Evolutionary conservation across 2,797 vertebrate genomes (phyloP), one percentile per base, ranked within the genome.

Genomic region (Bucorvus abyssinicus): DNA sequence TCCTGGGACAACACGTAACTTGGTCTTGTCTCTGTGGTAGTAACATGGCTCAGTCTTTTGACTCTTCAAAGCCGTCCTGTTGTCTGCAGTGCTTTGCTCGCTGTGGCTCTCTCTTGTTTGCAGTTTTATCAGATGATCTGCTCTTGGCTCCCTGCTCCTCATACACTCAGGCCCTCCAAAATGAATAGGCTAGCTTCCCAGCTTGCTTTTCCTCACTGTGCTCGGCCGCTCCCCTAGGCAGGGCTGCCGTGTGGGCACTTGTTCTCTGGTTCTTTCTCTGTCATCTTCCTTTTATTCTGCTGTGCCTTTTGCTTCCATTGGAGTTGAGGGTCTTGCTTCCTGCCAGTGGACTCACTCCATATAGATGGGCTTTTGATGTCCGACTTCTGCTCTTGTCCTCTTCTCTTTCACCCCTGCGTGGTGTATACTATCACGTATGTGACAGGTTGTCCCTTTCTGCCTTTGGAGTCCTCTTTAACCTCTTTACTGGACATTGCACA

Each of bases 381-480:
- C 45, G 42, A 27, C 38, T 63, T 59, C 44, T 83, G 47, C 63
- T 50, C 18, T 59, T 59, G 57, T 52, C 36, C 47, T 61, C 47
- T 69, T 69, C 60, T 45, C 32, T 71, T 57, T 6, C 20, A n/a
- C 22, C 26, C 26, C 18, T 26, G 12, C 50, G 12, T 5, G 14
- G 6, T 29, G 6, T 30, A 8, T 24, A 3, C 40, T 53, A 0
- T 32, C 2, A 2, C 1, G 0, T 34, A 23, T 22, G 36, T 59
- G 61, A 36, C 61, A 52, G 10, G 9, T 70, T 29, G 6, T 44
- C 45, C 60, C 12, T 27, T 75, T 69, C 47, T 30, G 22, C n/a
- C 21, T 65, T 69, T 29, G 26, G 10, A 20, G 36, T 17, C 45
- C 14, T 49, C 56, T 63, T 40, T 26, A 78, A 47, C 38, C 4